Evolutionary conservation across 2,113 vertebrate genomes (phyloP).

Genomic region (Heliornis fulica): DNA sequence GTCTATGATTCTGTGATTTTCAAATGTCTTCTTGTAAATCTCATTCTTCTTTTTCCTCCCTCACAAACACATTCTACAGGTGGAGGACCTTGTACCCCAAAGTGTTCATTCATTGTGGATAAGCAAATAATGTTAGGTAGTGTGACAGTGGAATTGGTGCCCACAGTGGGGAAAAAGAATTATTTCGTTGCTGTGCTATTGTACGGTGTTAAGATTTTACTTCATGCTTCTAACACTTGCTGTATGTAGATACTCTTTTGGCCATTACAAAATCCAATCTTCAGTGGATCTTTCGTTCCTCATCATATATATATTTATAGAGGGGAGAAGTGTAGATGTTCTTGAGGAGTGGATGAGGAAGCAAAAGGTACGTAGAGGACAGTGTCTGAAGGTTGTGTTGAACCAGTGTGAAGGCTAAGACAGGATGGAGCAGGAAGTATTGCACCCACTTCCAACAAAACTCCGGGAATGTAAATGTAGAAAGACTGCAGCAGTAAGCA

Average conservation of each 20-base stretch:
- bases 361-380: not conserved
- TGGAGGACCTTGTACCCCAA: not conserved
- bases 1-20: too few relatives aligned
- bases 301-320: not conserved
- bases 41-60: not conserved
- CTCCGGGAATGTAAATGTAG: not conserved
- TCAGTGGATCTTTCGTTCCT: not conserved
- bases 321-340: not conserved
- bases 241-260: not conserved
- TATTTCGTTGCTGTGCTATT: not conserved
- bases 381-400: rapidly evolving
- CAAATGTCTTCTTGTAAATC: not conserved
- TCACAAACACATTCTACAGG: not conserved
- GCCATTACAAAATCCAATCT: not conserved
- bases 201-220: not conserved
- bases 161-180: not conserved
- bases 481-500: not conserved
- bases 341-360: not conserved
- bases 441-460: not conserved
- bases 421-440: not conserved
- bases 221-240: not conserved
- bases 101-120: not conserved
- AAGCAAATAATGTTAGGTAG: not conserved
- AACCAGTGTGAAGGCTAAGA: not conserved
- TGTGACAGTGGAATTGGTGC: rapidly evolving